Evolutionary conservation across 2,888 invertebrate genomes (phyloP).

Genomic region (Strigamia transsilvanica): DNA sequence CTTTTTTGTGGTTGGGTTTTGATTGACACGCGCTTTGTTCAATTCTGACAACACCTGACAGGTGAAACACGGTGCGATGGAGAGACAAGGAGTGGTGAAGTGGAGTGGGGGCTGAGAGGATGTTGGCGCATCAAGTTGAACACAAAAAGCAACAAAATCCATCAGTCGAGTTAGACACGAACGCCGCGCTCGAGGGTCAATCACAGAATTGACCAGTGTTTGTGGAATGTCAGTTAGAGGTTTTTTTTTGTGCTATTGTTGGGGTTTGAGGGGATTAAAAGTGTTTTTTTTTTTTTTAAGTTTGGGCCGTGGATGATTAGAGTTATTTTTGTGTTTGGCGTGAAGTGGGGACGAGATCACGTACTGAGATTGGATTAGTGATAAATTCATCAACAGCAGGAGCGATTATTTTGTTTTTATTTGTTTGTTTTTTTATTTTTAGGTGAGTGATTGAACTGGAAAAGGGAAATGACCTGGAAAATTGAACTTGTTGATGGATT

Average conservation of each 20-base stretch:
- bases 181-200: neutral
- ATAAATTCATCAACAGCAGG: neutral
- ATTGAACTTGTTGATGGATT: neutral
- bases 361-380: neutral
- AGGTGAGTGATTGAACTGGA: neutral
- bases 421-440: neutral
- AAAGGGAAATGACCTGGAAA: neutral
- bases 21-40: constrained; percentile 23
- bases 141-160: constrained; percentile 28
- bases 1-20: neutral
- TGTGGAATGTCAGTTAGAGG: neutral
- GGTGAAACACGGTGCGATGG: constrained; percentile 31
- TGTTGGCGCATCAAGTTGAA: neutral
- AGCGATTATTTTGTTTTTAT: neutral
- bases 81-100: constrained; percentile 8
- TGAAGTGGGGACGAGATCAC: constrained; percentile 14
- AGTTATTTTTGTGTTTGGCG: neutral
- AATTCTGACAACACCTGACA: constrained; percentile 18
- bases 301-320: neutral
- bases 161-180: neutral
- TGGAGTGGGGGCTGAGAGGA: neutral
- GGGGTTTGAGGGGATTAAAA: neutral
- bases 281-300: neutral
- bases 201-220: neutral
- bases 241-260: neutral